Evolutionary conservation across 2,113 vertebrate genomes (phyloP).

Genomic region (Ia io): DNA sequence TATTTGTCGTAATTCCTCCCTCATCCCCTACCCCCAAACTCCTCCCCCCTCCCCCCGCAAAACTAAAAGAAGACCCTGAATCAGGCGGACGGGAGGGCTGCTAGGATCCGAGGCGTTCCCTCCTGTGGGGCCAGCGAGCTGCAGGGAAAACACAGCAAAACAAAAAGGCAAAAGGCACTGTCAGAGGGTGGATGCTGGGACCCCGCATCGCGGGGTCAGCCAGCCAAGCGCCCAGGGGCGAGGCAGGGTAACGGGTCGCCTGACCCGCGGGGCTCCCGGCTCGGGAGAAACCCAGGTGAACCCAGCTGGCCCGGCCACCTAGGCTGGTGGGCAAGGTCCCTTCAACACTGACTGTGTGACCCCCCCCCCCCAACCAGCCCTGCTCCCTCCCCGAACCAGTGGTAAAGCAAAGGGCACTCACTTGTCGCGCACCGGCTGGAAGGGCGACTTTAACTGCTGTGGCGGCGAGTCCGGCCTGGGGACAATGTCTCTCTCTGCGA

Average conservation of each 20-base stretch:
- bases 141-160: conserved; percentile 76
- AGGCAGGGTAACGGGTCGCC: too few relatives aligned
- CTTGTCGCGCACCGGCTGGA: conserved; percentile 96
- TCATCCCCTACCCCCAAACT: conserved; percentile 32
- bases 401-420: conserved; percentile 79
- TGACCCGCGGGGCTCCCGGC: neutral
- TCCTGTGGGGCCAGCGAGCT: conserved; percentile 96
- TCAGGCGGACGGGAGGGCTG: conserved; percentile 96
- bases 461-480: conserved; percentile 92
- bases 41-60: conserved; percentile 56
- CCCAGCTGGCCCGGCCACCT: rapidly evolving
- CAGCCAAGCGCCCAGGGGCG: rapidly evolving
- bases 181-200: conserved; percentile 33
- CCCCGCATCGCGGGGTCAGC: neutral
- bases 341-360: rapidly evolving
- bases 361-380: neutral
- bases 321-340: rapidly evolving
- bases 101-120: conserved; percentile 94
- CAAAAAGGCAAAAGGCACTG: conserved; percentile 57
- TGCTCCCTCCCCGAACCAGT: neutral
- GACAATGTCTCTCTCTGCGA: conserved; percentile 91
- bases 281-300: neutral
- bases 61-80: conserved; percentile 76
- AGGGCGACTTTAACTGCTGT: conserved; percentile 92
- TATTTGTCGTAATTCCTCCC: conserved; percentile 73